Base-by-base conservation (phyloP, 2,797 vertebrate species). In the Pangasius djambal region DNA sequence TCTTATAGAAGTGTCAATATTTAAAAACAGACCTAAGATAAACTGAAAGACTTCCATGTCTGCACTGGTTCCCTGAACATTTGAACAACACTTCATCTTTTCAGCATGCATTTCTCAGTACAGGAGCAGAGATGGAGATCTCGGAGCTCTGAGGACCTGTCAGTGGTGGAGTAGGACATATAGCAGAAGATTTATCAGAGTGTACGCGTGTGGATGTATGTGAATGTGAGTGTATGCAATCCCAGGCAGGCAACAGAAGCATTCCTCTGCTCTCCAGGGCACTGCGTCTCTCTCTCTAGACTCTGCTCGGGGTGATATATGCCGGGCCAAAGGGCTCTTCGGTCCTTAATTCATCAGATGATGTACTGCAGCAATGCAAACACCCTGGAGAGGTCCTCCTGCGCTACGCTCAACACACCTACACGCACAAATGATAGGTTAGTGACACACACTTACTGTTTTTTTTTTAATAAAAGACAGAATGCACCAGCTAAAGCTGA, bases 281-380 rank as follows among this genome's bases (percentile, higher is more conserved):
- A 67, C 84, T 65, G 83, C 44, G 79, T 85, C 44, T 69, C 83
- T 89, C 89, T 57, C 86, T 87, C 40, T 40, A 40, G 40, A 87
- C 90, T 83, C 78, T 65, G 52, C 86, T 91, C 22, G 1, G 83
- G 77, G 57, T 89, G 89, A 92, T 90, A 88, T 90, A 92, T 63
- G 44, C 15, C 20, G 13, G 90, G 90, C 88, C 85, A 88, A 85
- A 91, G 86, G 87, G 85, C 75, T 83, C 63, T 86, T 86, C 67
- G 77, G 86, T 77, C 88, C 77, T 90, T 92, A 89, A 92, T 92
- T 90, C 90, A 91, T 86, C 79, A 90, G 89, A 90, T 90, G 89
- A 91, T 90, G 88, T 90, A 90, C 57, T 63, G 88, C 31, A 83
- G 87, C 50, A 78, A 69, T 25, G 28, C 55, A 83, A 79, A 89